A percentile compares a stretch with the other conserved stretches of the same genome.
Conservation (phyloP, 2,797 vertebrate species). For the Molothrus ater region DNA sequence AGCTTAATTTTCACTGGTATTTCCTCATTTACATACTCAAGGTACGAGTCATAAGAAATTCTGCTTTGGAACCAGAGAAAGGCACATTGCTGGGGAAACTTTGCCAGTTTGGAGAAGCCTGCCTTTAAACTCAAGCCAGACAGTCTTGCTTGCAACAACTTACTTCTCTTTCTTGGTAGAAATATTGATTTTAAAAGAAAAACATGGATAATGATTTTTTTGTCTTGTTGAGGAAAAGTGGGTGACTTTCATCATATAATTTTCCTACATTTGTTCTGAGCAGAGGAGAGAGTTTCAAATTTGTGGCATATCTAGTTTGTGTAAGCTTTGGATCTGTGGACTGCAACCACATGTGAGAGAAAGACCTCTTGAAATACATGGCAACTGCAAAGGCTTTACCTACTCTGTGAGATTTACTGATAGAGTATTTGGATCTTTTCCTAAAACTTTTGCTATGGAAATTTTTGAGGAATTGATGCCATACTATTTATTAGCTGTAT, state of each 20-base stretch:
- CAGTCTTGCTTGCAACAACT: background rate
- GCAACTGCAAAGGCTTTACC: background rate
- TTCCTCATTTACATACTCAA: background rate
- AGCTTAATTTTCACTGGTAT: constrained; percentile 10
- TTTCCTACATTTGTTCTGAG: background rate
- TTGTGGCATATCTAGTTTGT: background rate
- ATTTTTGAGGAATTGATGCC: constrained; percentile 7
- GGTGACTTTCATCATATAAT: background rate
- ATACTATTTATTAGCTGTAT: constrained; percentile 1
- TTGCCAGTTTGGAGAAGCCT: background rate
- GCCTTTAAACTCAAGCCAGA: background rate
- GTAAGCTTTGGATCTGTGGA: background rate
- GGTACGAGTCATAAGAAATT: background rate
- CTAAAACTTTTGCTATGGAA: constrained; percentile 10
- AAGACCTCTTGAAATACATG: background rate
- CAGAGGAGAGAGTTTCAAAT: background rate
- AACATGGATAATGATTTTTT: background rate
- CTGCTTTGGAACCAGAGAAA: background rate
- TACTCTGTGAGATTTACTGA: background rate
- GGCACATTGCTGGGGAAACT: background rate
- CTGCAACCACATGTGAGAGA: background rate
- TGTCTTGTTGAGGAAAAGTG: background rate
- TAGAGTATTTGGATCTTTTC: constrained; percentile 41
- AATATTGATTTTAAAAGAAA: background rate
- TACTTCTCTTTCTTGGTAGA: background rate